These are phyloP conservation scores for Poeciliopsis paucimaculata DNA, from an alignment of 2,797 vertebrate genomes.

Conservation along the genomic window DNA sequence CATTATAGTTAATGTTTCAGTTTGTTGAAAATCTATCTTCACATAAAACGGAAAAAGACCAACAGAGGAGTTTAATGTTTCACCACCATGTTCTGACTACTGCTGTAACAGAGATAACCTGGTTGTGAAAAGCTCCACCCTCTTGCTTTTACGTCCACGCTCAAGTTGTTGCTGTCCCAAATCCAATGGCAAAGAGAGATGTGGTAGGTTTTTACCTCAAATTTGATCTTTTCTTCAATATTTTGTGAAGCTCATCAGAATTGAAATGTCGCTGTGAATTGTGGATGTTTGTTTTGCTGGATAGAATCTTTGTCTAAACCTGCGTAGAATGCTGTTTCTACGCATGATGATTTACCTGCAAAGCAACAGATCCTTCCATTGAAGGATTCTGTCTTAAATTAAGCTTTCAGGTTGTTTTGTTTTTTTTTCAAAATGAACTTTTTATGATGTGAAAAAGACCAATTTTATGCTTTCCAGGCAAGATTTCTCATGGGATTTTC, in stretches of 20 bases:
- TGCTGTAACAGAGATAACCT: conserved; percentile 34
- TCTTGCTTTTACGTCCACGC: conserved; percentile 39
- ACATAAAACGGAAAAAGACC: conserved; percentile 9
- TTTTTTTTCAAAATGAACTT: not conserved
- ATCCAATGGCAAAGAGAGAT: conserved; percentile 72
- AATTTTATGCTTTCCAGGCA: not conserved
- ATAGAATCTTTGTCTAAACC: conserved; percentile 16
- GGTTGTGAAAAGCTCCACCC: conserved; percentile 39
- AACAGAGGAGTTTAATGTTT: conserved; percentile 27
- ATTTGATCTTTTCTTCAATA: conserved; percentile 6
- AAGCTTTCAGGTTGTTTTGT: fast-evolving
- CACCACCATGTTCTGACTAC: conserved; percentile 30
- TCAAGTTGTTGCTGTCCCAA: conserved; percentile 30
- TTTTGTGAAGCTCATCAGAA: conserved; percentile 10
- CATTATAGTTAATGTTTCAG: conserved; percentile 36
- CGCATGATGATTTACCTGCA: conserved; percentile 8
- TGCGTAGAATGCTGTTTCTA: not conserved
- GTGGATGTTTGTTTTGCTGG: conserved; percentile 11
- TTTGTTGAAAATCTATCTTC: conserved; percentile 26
- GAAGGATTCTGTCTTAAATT: not conserved
- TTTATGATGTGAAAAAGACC: not conserved
- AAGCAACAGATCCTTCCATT: not conserved
- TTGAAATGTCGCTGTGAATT: not conserved
- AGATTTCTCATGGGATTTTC: not conserved
- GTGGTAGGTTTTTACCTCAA: conserved; percentile 60